phyloP scores from a whole-genome alignment of 2,113 vertebrate species.

The Spermophilus dauricus region DNA sequence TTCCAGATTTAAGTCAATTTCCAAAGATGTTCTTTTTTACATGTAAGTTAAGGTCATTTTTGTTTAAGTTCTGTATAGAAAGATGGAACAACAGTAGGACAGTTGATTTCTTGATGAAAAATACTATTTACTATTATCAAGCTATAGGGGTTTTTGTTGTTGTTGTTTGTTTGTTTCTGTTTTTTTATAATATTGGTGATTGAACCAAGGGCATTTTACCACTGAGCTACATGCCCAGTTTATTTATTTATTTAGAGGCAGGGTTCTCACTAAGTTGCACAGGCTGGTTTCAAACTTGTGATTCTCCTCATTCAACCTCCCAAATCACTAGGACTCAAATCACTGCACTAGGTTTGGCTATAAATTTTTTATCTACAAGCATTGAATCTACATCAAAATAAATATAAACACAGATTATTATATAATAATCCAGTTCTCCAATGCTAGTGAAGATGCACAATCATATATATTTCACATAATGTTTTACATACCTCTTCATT shows the following conservation, averaged over 20 bases:
- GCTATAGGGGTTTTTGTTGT: neutral
- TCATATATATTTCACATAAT: neutral
- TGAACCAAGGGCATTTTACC: too few relatives aligned
- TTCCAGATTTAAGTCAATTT: conserved; percentile 39
- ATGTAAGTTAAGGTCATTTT: conserved; percentile 19
- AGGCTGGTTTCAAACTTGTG: too few relatives aligned
- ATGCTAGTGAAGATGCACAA: neutral
- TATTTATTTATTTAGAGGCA: too few relatives aligned
- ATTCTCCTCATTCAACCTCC: too few relatives aligned
- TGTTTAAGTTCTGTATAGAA: conserved; percentile 34
- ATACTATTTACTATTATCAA: neutral
- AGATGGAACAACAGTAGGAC: conserved; percentile 41
- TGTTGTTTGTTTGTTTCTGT: too few relatives aligned
- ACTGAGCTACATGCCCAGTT: too few relatives aligned
- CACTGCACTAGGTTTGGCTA: neutral
- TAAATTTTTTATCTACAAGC: neutral
- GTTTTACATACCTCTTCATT: conserved; percentile 95
- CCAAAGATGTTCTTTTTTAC: neutral
- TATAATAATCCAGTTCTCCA: neutral
- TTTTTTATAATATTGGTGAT: too few relatives aligned
- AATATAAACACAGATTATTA: conserved; percentile 30
- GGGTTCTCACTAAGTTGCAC: too few relatives aligned
- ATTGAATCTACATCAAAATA: conserved; percentile 42
- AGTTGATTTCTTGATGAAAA: conserved; percentile 11
- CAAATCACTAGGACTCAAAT: too few relatives aligned